Evolutionary conservation across 2,888 invertebrate species (phyloP), one percentile per base, ranked within the genome.

Genomic region (Epinotia demarniana): DNA sequence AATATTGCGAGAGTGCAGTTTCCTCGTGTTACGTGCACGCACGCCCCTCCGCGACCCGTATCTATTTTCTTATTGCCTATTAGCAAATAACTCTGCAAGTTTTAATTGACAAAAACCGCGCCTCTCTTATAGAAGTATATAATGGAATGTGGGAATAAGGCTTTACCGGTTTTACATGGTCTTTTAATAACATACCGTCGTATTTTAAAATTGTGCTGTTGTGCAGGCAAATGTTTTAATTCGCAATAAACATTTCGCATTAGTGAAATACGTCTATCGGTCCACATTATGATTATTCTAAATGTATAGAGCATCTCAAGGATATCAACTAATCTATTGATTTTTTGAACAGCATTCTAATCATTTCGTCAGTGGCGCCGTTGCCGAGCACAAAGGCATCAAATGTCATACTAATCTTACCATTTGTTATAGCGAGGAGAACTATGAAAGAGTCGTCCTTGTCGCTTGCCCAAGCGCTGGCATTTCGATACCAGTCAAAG

Each of bases 371-470:
- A 93, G 87, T 81, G 79, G 82, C 84, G 86, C 85, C 86, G 83
- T 82, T 84, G 86, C 85, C 86, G 83, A 82, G 87, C 82, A 89
- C 89, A 90, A 92, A 85, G 82, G 82, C 84, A 90, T 91, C 89
- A 91, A 93, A 92, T 92, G 91, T 87, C 91, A 92, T 88, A 89
- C 89, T 92, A 91, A 91, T 91, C 85, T 88, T 87, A 79, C 86
- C 84, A 87, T 88, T 87, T 85, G 84, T 84, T 87, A 86, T 86
- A 88, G 87, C 86, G 86, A 89, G 90, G 92, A 89, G 89, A 86
- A 87, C 90, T 87, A 89, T 90, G 91, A 93, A 93, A 92, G 92
- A 93, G 90, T 91, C 92, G 93, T 93, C 93, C 93, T 94, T 93
- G 93, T 89, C 83, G 88, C 89, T 93, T 93, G 89, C 93, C 89